A percentile compares a stretch with the other conserved stretches of the same genome.
These are phyloP conservation scores for Vireo altiloquus DNA, from an alignment of 2,113 vertebrate species.

Conservation along the genomic window DNA sequence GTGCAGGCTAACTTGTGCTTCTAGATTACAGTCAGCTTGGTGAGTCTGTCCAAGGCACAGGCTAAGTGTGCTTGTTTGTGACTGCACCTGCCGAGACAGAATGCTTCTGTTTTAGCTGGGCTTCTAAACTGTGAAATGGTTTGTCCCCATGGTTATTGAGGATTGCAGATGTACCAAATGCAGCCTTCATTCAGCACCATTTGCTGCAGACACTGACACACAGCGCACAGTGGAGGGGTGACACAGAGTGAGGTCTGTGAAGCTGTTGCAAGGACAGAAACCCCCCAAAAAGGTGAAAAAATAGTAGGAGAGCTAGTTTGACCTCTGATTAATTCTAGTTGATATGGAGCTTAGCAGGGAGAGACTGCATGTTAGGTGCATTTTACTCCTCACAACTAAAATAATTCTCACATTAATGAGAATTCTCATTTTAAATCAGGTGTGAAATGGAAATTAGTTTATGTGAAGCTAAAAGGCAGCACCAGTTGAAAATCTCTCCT, in stretches of 20 bases:
- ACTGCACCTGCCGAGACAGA: background rate
- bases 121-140: background rate
- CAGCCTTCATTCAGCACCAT: background rate
- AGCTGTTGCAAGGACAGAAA: background rate
- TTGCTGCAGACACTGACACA: background rate
- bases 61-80: background rate
- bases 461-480: background rate
- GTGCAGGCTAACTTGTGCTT: background rate
- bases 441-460: background rate
- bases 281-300: background rate
- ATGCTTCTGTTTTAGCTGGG: background rate
- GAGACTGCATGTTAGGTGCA: background rate
- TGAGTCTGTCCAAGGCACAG: background rate
- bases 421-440: background rate
- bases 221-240: background rate
- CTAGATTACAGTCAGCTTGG: background rate
- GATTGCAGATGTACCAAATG: background rate
- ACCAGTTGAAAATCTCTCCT: background rate
- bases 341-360: background rate
- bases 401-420: background rate
- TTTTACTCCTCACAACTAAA: background rate
- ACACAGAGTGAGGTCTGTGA: background rate
- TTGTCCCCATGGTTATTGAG: background rate
- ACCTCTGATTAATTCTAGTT: background rate
- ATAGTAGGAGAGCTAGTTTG: background rate